Conservation (phyloP, 2,888 invertebrate species). For the Cryptocephalus primarius region DNA sequence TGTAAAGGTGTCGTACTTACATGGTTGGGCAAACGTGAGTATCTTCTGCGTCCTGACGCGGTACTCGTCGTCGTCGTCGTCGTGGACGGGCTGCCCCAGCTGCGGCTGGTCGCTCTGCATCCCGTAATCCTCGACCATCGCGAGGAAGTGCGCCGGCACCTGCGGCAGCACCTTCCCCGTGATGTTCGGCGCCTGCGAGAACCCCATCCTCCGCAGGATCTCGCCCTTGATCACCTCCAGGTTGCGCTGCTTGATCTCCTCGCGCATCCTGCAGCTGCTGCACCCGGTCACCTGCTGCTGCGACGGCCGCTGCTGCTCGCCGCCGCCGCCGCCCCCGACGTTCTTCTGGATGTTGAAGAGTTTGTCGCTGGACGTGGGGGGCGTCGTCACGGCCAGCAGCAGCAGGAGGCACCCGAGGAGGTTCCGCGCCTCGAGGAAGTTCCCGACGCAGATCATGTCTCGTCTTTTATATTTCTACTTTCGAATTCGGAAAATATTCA, state of each 20-base stretch:
- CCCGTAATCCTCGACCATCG: constrained; percentile 28
- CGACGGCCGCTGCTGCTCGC: constrained; percentile 10
- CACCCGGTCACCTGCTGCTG: constrained; percentile 29
- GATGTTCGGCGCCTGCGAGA: constrained; percentile 45
- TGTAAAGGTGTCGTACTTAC: constrained; percentile 26
- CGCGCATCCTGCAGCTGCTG: constrained; percentile 44
- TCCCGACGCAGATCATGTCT: background rate
- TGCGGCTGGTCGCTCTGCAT: constrained; percentile 40
- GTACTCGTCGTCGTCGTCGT: constrained; percentile 58
- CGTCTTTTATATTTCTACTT: background rate
- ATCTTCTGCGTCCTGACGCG: constrained; percentile 57
- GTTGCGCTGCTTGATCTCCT: constrained; percentile 45
- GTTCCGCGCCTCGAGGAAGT: background rate
- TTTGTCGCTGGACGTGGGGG: constrained; percentile 14
- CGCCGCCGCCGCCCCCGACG: constrained; percentile 4
- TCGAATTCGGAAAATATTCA: too few relatives aligned
- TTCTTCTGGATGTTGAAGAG: constrained; percentile 1
- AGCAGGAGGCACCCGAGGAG: background rate
- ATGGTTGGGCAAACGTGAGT: constrained; percentile 52
- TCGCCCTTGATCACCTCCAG: constrained; percentile 49
- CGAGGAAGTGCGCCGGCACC: constrained; percentile 38
- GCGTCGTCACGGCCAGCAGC: constrained; percentile 6
- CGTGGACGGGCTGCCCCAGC: constrained; percentile 43
- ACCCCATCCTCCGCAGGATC: constrained; percentile 47
- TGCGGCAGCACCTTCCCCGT: constrained; percentile 46